Evolutionary conservation across 2,888 invertebrate genomes (phyloP).

Genomic region (Dexiosoma caninum): DNA sequence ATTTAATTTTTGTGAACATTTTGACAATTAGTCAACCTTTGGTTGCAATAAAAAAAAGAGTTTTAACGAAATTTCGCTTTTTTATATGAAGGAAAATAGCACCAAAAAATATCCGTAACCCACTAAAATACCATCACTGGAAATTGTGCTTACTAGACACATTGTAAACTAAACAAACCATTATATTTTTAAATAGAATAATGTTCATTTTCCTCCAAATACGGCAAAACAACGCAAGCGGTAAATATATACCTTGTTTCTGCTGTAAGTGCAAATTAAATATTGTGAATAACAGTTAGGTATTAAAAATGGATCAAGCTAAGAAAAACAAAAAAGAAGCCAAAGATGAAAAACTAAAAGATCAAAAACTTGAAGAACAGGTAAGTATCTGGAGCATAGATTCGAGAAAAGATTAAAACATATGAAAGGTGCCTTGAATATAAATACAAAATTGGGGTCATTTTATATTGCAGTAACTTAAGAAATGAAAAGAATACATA

Average conservation of each 20-base stretch:
- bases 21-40: too few species aligned
- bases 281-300: background rate
- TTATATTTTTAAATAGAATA: constrained; percentile 39
- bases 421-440: constrained; percentile 19
- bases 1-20: too few species aligned
- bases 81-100: too few species aligned
- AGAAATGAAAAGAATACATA: too few species aligned
- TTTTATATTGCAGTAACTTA: background rate
- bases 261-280: constrained; percentile 29
- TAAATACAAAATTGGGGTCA: constrained; percentile 31
- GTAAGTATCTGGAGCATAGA: constrained; percentile 61
- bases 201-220: constrained; percentile 46
- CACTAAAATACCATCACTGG: background rate
- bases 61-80: too few species aligned
- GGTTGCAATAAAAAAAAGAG: too few species aligned
- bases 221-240: constrained; percentile 51
- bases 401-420: constrained; percentile 51
- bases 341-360: constrained; percentile 78
- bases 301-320: constrained; percentile 75
- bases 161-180: constrained; percentile 7
- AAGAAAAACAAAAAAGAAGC: constrained; percentile 75
- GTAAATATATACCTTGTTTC: constrained; percentile 29
- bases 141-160: constrained; percentile 5
- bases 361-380: constrained; percentile 76
- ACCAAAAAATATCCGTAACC: too few species aligned